phyloP scores from a whole-genome alignment of 1,140 invertebrate genomes.

The Meloidogyne exigua region DNA sequence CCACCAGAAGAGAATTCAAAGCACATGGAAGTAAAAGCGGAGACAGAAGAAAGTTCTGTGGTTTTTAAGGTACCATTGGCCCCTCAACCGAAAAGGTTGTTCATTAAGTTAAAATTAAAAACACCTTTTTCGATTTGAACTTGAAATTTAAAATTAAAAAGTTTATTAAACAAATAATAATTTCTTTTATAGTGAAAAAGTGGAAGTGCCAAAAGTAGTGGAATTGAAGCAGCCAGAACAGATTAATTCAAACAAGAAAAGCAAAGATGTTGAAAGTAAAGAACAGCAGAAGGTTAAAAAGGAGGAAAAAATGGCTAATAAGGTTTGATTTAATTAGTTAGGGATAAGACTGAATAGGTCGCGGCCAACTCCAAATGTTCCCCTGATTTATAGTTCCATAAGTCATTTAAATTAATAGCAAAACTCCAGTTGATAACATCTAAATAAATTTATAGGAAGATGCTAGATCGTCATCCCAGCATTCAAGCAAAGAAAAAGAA shows the following conservation, averaged over 20 bases:
- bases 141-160: neutral
- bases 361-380: too few relatives aligned
- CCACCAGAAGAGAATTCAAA: too few relatives aligned
- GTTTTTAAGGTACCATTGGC: constrained; percentile 31
- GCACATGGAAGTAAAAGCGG: neutral
- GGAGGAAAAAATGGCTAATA: neutral
- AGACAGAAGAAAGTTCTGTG: constrained; percentile 16
- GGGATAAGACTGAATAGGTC: too few relatives aligned
- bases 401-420: too few relatives aligned
- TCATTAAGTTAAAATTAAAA: neutral
- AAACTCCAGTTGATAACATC: too few relatives aligned
- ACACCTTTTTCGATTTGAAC: neutral
- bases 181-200: neutral
- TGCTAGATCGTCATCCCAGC: neutral
- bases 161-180: neutral
- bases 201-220: neutral
- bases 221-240: neutral
- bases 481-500: constrained; percentile 2
- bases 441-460: neutral
- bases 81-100: constrained; percentile 23
- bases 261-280: neutral
- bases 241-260: neutral
- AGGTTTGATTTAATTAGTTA: neutral
- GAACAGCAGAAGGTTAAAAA: neutral
- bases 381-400: too few relatives aligned